Percentiles rank a stretch among this genome's conserved stretches.
Evolutionary conservation across 2,888 invertebrate species (phyloP).

Genomic region (Saturnia pavonia): DNA sequence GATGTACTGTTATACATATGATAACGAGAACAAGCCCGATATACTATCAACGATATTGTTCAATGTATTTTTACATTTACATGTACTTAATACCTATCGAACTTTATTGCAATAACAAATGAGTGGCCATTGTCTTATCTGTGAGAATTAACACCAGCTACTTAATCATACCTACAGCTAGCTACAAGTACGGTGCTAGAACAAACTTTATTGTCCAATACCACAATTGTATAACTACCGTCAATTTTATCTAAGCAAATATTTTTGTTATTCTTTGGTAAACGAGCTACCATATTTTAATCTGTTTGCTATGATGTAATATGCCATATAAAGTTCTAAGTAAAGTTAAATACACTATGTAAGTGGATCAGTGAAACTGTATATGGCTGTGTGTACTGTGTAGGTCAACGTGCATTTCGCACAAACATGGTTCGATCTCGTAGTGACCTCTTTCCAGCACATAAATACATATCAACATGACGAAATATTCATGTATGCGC

Average conservation of each 20-base stretch:
- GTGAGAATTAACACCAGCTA: slow-evolving; percentile 38
- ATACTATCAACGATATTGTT: slow-evolving; percentile 66
- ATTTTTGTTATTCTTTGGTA: neutral
- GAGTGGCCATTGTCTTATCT: slow-evolving; percentile 65
- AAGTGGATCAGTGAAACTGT: slow-evolving; percentile 40
- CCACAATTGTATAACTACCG: slow-evolving; percentile 13
- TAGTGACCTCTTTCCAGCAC: slow-evolving; percentile 40
- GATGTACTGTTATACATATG: slow-evolving; percentile 60
- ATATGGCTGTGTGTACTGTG: slow-evolving; percentile 46
- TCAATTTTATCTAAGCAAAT: neutral
- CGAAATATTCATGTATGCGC: slow-evolving; percentile 16
- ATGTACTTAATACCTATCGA: slow-evolving; percentile 50
- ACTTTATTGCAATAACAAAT: slow-evolving; percentile 56
- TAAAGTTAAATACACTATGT: slow-evolving; percentile 20
- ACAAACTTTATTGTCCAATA: neutral
- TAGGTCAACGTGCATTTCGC: slow-evolving; percentile 48
- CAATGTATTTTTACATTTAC: slow-evolving; percentile 44
- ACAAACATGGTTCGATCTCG: slow-evolving; percentile 27
- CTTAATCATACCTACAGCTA: slow-evolving; percentile 15
- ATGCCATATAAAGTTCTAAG: neutral
- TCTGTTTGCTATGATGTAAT: neutral
- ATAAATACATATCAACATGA: slow-evolving; percentile 17
- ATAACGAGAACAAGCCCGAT: slow-evolving; percentile 56
- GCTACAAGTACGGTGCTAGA: slow-evolving; percentile 5
- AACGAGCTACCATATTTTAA: neutral